Evolutionary conservation across 1,140 invertebrate genomes (phyloP), one percentile per base, ranked within the genome.

Genomic region (Bombus superbus): DNA sequence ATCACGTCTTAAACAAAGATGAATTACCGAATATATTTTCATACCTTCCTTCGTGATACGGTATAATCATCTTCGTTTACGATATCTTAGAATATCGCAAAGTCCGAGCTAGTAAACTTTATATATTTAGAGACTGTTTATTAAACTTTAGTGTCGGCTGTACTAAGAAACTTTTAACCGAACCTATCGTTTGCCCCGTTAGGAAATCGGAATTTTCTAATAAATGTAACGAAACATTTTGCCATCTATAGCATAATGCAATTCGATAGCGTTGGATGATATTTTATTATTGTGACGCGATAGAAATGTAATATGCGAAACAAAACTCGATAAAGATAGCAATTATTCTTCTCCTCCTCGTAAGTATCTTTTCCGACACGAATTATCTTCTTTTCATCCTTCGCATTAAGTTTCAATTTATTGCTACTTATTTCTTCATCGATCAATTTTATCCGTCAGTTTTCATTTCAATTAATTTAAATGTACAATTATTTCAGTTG

Each of bases 21-120:
- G 66, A 69, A 69, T 69, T 53, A 53, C 68, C 28, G 40, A 72
- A 72, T 40, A 44, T 72, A 42, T n/a, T 72, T 72, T 15, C 9
- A 15, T n/a, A 28, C 5, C 28, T n/a, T 28, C 10, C 28, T 38
- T 40, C 68, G 1, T 35, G 28, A 18, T n/a, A 44, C 6, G 8
- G 11, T 18, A 13, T n/a, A 72, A 72, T 44, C 11, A 28, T 28
- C 1, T 5, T n/a, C 40, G 5, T n/a, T 6, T 5, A 40, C 38
- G 13, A n/a, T n/a, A n/a, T 44, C 40, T 9, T 44, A 13, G 40
- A 42, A 9, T 9, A n/a, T 71, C 64, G 15, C n/a, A 8, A 32
- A 8, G 13, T 66, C 32, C 13, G 1, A 15, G n/a, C n/a, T 66
- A 62, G 11, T 62, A 62, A n/a, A 62, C 59, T 35, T 32, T 32